These are phyloP conservation scores for Hassar affinis DNA, from an alignment of 2,113 vertebrate genomes.

Conservation along the genomic window DNA sequence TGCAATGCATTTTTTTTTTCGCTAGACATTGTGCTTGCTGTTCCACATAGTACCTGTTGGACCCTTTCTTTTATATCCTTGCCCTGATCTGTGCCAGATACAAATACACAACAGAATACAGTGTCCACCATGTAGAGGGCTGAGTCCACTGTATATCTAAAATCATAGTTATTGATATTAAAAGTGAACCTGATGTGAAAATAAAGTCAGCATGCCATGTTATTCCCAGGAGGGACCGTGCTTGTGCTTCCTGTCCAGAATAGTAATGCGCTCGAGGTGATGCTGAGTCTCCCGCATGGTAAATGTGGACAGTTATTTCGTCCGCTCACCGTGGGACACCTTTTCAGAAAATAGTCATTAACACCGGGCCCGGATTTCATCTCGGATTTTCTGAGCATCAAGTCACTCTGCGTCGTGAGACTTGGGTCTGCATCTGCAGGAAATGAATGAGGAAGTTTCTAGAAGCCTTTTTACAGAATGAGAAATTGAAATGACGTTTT, in stretches of 20 bases:
- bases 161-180: neutral
- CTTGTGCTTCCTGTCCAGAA: neutral
- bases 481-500: conserved; percentile 48
- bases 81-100: neutral
- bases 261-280: neutral
- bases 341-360: conserved; percentile 4
- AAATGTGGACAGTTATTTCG: neutral
- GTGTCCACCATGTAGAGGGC: neutral
- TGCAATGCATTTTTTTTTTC: no score
- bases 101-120: neutral
- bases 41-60: no score
- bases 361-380: neutral
- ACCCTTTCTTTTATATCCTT: neutral
- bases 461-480: conserved; percentile 42
- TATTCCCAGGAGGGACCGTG: neutral
- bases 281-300: neutral
- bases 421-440: conserved; percentile 44
- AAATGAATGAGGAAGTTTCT: conserved; percentile 64
- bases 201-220: neutral
- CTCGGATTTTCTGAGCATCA: neutral
- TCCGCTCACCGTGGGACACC: neutral
- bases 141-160: neutral
- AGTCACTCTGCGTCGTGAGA: neutral
- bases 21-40: no score
- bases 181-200: neutral